These are phyloP conservation scores for Hippasteria phrygiana DNA, from an alignment of 53 echinoderm and acorn worm species.

Conservation along the genomic window DNA sequence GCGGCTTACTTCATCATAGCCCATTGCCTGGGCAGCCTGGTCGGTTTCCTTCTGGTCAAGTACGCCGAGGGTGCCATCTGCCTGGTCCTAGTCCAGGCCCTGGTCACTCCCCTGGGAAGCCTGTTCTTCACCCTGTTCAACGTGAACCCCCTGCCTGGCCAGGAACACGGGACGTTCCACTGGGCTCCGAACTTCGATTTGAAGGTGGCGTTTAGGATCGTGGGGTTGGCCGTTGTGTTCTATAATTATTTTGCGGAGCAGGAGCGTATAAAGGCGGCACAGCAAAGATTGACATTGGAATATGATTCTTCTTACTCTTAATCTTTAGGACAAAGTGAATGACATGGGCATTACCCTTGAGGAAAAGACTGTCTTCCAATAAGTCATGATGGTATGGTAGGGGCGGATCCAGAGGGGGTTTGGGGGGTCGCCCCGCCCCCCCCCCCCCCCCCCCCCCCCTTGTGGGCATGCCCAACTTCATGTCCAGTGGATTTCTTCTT, in stretches of 20 bases:
- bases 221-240: slow-evolving; percentile 83
- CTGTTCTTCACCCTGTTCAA: slow-evolving; percentile 90
- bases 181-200: slow-evolving; percentile 86
- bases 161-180: slow-evolving; percentile 67
- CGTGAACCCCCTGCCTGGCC: slow-evolving; percentile 40
- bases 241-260: slow-evolving; percentile 85
- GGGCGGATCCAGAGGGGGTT: no score
- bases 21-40: slow-evolving; percentile 85
- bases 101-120: slow-evolving; percentile 87
- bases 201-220: slow-evolving; percentile 80
- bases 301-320: no score
- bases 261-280: slow-evolving; percentile 46
- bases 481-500: no score
- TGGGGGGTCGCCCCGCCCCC: no score
- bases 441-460: no score
- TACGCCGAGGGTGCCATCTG: slow-evolving; percentile 94
- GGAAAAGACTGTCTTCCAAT: no score
- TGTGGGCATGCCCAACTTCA: no score
- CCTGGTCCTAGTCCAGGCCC: slow-evolving; percentile 87
- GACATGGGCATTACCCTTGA: no score
- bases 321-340: no score
- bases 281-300: background rate
- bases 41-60: slow-evolving; percentile 87
- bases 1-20: slow-evolving; percentile 75
- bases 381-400: no score